Base-by-base conservation (phyloP, 1,140 invertebrate species). In the Cyrtorhinus lividipennis region DNA sequence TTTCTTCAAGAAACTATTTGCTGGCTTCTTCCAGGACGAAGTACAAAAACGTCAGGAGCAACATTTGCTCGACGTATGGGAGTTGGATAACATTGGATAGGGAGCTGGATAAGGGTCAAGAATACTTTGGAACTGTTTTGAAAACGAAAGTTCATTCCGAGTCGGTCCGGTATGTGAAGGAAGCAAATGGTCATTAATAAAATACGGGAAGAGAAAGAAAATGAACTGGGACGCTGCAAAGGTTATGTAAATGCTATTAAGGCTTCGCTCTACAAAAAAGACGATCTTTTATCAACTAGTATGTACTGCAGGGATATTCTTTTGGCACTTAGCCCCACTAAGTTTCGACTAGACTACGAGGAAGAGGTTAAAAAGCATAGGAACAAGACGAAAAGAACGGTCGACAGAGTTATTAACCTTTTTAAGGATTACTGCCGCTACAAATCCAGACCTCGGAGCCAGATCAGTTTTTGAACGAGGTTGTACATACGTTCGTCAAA, bases 1-100 rank as follows among this genome's bases (percentile, higher is more conserved):
- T 18, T 59, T 59, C 26, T 59, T 59, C 26, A 13, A 59, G 38
- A 59, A 59, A 30, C 26, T 59, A 15, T 59, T 25, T 24, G 58
- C 58, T 26, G 26, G 58, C 10, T 59, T 27, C 38, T 59, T 59
- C 2, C 24, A 59, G 38, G 58, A 59, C 58, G 58, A 30, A 2
- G 23, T 59, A 24, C n/a, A 59, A 30, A 59, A 30, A 23, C 58
- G 27, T 27, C 24, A 59, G 18, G 58, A 59, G 23, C 58, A 59
- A 2, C 26, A 30, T 26, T 30, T 13, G 15, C 26, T 25, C n/a
- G 58, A 59, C 27, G n/a, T 59, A n/a, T 26, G 25, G 58, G 24
- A 59, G 27, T 27, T 59, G 58, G 24, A 26, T 8, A 30, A n/a
- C 10, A 59, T 59, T 59, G 13, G n/a, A 30, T 5, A 13, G n/a